Conservation (phyloP, 2,888 invertebrate species). For the Dione juno region DNA sequence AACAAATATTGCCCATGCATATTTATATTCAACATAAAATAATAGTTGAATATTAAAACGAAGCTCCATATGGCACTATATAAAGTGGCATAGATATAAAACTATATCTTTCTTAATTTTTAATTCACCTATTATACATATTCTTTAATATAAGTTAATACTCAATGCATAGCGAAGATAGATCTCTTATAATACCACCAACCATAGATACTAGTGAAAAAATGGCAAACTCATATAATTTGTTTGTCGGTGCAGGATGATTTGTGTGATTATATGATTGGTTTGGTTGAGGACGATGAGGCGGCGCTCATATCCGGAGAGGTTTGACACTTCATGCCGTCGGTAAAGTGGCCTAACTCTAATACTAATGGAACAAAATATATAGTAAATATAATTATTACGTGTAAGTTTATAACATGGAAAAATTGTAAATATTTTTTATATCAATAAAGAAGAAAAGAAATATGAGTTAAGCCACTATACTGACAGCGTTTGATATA, state of each 20-base stretch:
- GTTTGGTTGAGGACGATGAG: conserved; percentile 83
- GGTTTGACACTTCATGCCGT: conserved; percentile 63
- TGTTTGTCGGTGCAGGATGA: conserved; percentile 81
- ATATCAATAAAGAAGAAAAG: neutral
- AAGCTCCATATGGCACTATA: neutral
- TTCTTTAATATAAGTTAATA: too few relatives aligned
- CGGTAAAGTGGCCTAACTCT: conserved; percentile 35
- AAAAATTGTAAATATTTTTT: too few relatives aligned
- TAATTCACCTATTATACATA: too few relatives aligned
- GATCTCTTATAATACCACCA: neutral
- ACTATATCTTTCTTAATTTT: neutral
- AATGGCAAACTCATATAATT: conserved; percentile 53
- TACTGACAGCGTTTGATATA: neutral
- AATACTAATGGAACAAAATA: too few relatives aligned
- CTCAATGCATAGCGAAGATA: neutral
- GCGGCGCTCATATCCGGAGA: conserved; percentile 79
- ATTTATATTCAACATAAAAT: too few relatives aligned
- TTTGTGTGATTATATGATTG: conserved; percentile 84
- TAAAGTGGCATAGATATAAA: neutral
- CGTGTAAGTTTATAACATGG: too few relatives aligned
- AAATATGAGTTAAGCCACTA: neutral
- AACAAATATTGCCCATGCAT: too few relatives aligned
- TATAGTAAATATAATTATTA: neutral
- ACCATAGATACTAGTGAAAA: conserved; percentile 8
- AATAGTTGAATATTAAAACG: neutral